Base-by-base conservation (phyloP, 2,113 vertebrate genomes). In the Tangachromis dhanisi region DNA sequence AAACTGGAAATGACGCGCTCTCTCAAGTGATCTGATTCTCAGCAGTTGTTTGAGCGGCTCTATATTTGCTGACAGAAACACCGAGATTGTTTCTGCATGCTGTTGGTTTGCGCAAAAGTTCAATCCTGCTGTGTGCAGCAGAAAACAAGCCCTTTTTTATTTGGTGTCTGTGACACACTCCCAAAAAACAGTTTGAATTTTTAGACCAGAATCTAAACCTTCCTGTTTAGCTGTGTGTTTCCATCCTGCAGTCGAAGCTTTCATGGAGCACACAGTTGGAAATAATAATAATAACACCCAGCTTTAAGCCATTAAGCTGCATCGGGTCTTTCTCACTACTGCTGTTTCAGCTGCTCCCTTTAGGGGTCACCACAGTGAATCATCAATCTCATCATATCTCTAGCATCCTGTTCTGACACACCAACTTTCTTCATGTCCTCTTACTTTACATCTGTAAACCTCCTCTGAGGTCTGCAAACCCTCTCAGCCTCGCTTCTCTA, bases 211-310 rank as follows among this genome's bases (percentile, higher is more conserved):
- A 73, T 90, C 83, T 57, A 21, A 71, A 90, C 17, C 71, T 87
- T 85, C 88, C 86, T 80, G 19, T 87, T 87, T 49, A 66, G 81
- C 86, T 92, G 90, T 95, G 93, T 94, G 91, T 95, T 93, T 93
- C 91, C 59, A 80, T 79, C 71, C 51, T n/a, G 17, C 83, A 89
- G 82, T 88, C 57, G 21, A 85, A 40, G 78, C 83, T 73, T 88
- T 71, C 51, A 1, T 78, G 83, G 89, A 61, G 31, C 53, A 59
- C 29, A 80, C 85, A 83, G 90, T 89, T 92, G 84, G 76, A 93
- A 92, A 85, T 85, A n/a, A n/a, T n/a, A n/a, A n/a, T n/a, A n/a
- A n/a, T n/a, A 87, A 93, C 87, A 53, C 86, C 61, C 86, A 91
- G 84, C 80, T 89, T 85, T 63, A 85, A 84, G 54, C 81, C 55